Conservation (phyloP, 2,797 vertebrate genomes). For the Pyrocephalus nanus region DNA sequence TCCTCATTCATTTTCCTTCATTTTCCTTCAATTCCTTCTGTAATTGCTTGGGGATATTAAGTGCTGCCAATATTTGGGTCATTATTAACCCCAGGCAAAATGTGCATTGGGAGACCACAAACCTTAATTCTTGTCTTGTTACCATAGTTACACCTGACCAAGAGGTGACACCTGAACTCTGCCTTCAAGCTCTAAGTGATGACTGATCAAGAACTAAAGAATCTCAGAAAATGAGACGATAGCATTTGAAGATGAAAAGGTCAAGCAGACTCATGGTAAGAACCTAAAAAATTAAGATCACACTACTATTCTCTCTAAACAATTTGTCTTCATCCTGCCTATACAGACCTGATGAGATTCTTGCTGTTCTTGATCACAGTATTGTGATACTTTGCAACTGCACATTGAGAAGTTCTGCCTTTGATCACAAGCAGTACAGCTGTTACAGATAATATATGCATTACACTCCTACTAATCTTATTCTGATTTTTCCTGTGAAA, state of each 20-base stretch:
- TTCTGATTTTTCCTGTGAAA: not conserved
- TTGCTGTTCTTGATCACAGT: not conserved
- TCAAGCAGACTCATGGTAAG: not conserved
- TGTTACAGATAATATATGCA: not conserved
- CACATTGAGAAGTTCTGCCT: not conserved
- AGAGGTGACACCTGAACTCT: conserved; percentile 1
- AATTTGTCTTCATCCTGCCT: not conserved
- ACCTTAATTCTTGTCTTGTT: not conserved
- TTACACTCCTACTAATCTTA: not conserved
- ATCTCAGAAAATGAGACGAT: not conserved
- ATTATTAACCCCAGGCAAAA: not conserved
- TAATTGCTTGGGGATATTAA: not conserved
- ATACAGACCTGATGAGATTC: not conserved
- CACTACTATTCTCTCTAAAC: not conserved
- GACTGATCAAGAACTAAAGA: not conserved
- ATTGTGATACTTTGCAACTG: not conserved
- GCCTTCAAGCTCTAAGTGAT: not conserved
- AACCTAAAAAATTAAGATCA: not conserved
- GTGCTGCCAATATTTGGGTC: not conserved
- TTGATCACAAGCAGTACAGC: not conserved
- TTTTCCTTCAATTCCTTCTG: not conserved
- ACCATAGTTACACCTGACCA: conserved; percentile 39
- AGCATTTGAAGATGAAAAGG: not conserved
- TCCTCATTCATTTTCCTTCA: not conserved
- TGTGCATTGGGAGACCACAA: not conserved